Evolutionary conservation across 2,888 invertebrate species (phyloP), one percentile per base, ranked within the genome.

Genomic region (Lamellibrachia columna): DNA sequence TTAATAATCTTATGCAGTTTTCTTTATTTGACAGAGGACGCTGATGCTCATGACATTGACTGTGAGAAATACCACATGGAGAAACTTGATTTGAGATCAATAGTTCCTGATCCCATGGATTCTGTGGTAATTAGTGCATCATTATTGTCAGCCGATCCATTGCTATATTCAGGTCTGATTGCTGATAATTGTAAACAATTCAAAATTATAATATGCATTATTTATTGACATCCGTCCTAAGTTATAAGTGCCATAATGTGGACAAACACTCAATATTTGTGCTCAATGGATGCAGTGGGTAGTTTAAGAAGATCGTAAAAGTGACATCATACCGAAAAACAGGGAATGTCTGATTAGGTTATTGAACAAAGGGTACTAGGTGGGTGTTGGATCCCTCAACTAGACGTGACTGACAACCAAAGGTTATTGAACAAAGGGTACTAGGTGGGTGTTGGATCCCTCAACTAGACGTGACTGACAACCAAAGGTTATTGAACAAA

Each of bases 41-140:
- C 93, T n/a, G 95, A 95, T 53, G 92, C 94, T 15, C 93, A 93
- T 52, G 92, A 93, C 53, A 93, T 95, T 22, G 94, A 95, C 90
- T 94, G 94, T 9, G 94, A 94, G n/a, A 94, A 94, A 91, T 95
- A 95, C 93, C 93, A 94, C 90, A 94, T 95, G 92, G 93, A 94
- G 28, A 92, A 93, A 15, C 92, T 95, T 52, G 91, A 93, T 58
- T 93, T 95, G 11, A 93, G 92, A 90, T 93, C 93, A 8, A 92
- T 94, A 60, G 94, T 94, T 3, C 92, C 93, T 40, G 94, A 95
- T 92, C 94, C 95, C 8, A 92, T 93, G 90, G 94, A 94, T 90
- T 93, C 95, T 90, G 94, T 94, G 92, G 95, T 75, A 75, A 75
- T 95, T 94, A 94, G 94, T 92, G 52, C 40, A 75, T 75, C 22